Conservation (phyloP, 2,113 vertebrate species). For the Carlito syrichta region DNA sequence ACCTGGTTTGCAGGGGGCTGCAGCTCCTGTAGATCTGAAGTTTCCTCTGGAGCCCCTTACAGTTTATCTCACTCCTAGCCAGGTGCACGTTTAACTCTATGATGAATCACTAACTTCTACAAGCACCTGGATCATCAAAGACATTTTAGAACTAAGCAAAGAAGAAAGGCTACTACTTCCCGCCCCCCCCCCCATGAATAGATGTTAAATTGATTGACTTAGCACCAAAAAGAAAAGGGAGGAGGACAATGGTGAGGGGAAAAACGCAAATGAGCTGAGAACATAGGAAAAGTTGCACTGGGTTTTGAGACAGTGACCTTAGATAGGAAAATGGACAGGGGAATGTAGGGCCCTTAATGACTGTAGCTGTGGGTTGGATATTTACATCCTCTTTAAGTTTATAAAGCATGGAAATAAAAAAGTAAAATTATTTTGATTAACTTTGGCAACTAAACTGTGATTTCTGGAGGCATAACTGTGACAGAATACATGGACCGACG, state of each 20-base stretch:
- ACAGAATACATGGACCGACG: neutral
- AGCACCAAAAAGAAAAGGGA: neutral
- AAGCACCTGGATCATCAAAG: neutral
- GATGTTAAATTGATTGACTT: neutral
- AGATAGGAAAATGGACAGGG: neutral
- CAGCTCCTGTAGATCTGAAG: neutral
- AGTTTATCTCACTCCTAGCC: neutral
- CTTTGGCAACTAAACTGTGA: neutral
- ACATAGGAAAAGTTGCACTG: neutral
- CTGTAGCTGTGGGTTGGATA: neutral
- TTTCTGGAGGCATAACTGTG: neutral
- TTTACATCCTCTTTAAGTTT: neutral
- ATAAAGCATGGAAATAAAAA: neutral
- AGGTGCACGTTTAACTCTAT: neutral
- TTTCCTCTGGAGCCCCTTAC: neutral
- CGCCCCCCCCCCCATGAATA: neutral
- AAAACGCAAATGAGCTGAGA: neutral
- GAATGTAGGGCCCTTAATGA: neutral
- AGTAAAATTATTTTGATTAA: neutral
- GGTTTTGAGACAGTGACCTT: neutral
- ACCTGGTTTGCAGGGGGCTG: neutral
- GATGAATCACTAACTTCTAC: neutral
- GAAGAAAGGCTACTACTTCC: neutral
- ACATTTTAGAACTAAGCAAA: no score
- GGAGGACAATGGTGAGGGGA: neutral